These are phyloP conservation scores for Dolichotis patagonum DNA, from an alignment of 2,113 vertebrate genomes.

Conservation along the genomic window DNA sequence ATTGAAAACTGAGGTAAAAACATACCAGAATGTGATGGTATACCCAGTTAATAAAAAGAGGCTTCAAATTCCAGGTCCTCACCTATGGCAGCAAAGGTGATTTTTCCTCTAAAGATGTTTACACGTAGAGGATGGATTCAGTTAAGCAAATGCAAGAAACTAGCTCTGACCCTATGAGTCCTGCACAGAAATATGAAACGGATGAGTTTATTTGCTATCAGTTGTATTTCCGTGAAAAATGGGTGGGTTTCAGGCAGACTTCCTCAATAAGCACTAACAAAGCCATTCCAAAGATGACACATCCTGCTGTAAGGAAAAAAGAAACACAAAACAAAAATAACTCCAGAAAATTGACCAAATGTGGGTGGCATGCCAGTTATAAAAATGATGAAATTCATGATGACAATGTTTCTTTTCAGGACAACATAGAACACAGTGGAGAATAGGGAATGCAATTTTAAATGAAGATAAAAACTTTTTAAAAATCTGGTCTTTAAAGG, in stretches of 20 bases:
- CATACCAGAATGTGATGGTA: not conserved
- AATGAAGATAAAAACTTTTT: not conserved
- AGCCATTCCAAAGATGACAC: constrained; percentile 29
- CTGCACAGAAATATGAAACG: constrained; percentile 63
- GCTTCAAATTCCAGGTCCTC: not conserved
- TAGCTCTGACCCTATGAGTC: not conserved
- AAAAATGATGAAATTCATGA: not conserved
- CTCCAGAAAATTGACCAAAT: not conserved
- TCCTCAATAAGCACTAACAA: constrained; percentile 53
- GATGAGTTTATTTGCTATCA: constrained; percentile 40
- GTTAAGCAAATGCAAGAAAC: constrained; percentile 65
- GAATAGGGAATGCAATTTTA: not conserved
- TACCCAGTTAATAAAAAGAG: not conserved
- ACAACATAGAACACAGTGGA: not conserved
- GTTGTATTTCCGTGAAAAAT: constrained; percentile 3
- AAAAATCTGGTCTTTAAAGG: not conserved
- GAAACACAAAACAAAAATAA: no score
- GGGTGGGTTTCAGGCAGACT: constrained; percentile 45
- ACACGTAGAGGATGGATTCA: constrained; percentile 57
- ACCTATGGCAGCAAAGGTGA: not conserved
- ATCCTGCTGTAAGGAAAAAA: not conserved
- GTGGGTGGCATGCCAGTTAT: constrained; percentile 27
- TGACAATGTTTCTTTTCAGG: not conserved
- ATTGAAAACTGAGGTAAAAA: constrained; percentile 53
- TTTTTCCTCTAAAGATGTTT: constrained; percentile 61